Evolutionary conservation across 53 echinoderm and acorn worm species (phyloP), one percentile per base, ranked within the genome.

Genomic region (Glandiceps talaboti): DNA sequence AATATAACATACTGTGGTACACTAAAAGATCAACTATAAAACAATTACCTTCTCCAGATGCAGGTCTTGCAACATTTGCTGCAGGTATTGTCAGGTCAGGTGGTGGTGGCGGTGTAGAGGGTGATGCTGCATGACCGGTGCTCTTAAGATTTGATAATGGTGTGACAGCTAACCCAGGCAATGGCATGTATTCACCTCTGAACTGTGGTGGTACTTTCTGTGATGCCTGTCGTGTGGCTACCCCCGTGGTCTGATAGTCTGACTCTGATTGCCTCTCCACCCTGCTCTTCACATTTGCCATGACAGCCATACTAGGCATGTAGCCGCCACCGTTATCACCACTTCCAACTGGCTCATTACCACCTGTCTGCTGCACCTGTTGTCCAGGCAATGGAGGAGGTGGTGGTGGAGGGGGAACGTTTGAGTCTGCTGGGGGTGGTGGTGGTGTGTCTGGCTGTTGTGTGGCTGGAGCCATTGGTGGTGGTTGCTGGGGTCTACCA

Each of bases 321-420:
- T 45, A 45, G 64, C 20, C 6, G 64, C 64, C 64, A 45, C 64
- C 20, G 64, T 20, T 45, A 20, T 45, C 64, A 20, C 20, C 64
- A 45, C 64, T 45, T 6, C 6, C 6, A 45, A 20, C 64, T 45
- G 64, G 6, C 6, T 20, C 20, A 20, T 45, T 12, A 20, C 64
- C 64, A 20, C 64, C 64, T 45, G 6, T 20, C 6, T 20, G 6
- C 64, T 45, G 64, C 20, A 20, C 64, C 6, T 45, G 6, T 20
- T 12, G 6, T 20, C 20, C 6, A 12, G 64, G 64, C 64, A 80
- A 81, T 80, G 88, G 80, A 26, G 84, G 81, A 6, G 84, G 88
- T 84, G 88, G 80, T 28, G 84, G 81, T 77, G 82, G 45, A 25
- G 85, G 89, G 75, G 89, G 89, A 31, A 81, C 33, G 75, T 81